These are phyloP conservation scores for Penaeus japonicus DNA, from an alignment of 1,140 invertebrate species.

Conservation along the genomic window DNA sequence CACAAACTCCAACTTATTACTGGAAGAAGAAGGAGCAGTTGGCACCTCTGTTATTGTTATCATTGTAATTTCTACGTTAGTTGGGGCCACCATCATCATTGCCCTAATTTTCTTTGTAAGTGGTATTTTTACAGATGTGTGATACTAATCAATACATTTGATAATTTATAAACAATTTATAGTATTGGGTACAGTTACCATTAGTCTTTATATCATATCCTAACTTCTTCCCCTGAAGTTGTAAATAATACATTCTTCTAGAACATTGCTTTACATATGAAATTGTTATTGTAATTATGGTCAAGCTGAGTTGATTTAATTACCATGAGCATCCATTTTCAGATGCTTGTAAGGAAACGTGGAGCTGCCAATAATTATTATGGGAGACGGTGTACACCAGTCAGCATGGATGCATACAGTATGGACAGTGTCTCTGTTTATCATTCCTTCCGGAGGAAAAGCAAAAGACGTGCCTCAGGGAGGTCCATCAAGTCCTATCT, in stretches of 20 bases:
- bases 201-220: too few species aligned
- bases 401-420: slow-evolving; percentile 86
- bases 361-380: slow-evolving; percentile 70
- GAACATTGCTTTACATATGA: not conserved
- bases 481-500: slow-evolving; percentile 87
- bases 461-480: slow-evolving; percentile 72
- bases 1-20: not conserved
- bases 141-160: not conserved
- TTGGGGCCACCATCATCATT: slow-evolving; percentile 27
- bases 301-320: not conserved
- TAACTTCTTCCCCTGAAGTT: too few species aligned
- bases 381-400: slow-evolving; percentile 84
- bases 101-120: slow-evolving; percentile 44
- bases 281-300: not conserved
- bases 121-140: not conserved
- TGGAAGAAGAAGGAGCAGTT: slow-evolving; percentile 20
- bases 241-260: not conserved
- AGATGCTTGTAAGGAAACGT: slow-evolving; percentile 77
- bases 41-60: slow-evolving; percentile 43
- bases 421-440: slow-evolving; percentile 87
- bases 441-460: slow-evolving; percentile 74
- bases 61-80: slow-evolving; percentile 41
- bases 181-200: too few species aligned
- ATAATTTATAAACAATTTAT: too few species aligned
- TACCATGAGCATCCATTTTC: slow-evolving; percentile 58